Evolutionary conservation across 2,113 vertebrate genomes (phyloP).

Genomic region (Tricholaema leucomelas): DNA sequence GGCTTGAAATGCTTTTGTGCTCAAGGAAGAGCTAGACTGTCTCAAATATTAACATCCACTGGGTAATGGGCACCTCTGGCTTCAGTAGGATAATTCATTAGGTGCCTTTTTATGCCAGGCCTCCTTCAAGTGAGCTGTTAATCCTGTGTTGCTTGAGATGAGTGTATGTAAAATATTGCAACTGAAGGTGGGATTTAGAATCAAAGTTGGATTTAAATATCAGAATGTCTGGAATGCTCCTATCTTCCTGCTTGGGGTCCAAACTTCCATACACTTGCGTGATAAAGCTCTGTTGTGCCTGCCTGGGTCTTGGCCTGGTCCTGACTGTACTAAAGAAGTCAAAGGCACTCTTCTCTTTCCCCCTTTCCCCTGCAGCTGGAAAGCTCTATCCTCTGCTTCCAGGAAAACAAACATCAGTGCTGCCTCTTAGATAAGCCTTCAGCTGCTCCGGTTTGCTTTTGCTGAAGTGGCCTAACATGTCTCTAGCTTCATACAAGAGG

Average conservation of each 20-base stretch:
- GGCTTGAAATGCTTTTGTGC: background rate
- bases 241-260: background rate
- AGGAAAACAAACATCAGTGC: constrained; percentile 3
- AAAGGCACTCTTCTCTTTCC: background rate
- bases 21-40: background rate
- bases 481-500: background rate
- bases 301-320: background rate
- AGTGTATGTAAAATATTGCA: background rate
- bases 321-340: background rate
- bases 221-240: background rate
- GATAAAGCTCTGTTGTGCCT: background rate
- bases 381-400: background rate
- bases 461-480: background rate
- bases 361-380: constrained; percentile 4
- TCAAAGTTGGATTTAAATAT: background rate
- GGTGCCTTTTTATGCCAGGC: background rate
- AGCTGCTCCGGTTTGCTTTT: background rate
- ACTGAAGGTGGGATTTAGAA: background rate
- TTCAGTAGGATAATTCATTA: background rate
- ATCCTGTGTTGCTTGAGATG: background rate
- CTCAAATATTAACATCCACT: background rate
- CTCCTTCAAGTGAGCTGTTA: background rate
- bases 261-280: background rate
- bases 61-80: background rate
- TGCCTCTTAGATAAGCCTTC: background rate